A percentile compares a stretch with the other conserved stretches of the same genome.
These are phyloP conservation scores for Sebastes matsubarae DNA, from an alignment of 2,797 vertebrate species.

Conservation along the genomic window DNA sequence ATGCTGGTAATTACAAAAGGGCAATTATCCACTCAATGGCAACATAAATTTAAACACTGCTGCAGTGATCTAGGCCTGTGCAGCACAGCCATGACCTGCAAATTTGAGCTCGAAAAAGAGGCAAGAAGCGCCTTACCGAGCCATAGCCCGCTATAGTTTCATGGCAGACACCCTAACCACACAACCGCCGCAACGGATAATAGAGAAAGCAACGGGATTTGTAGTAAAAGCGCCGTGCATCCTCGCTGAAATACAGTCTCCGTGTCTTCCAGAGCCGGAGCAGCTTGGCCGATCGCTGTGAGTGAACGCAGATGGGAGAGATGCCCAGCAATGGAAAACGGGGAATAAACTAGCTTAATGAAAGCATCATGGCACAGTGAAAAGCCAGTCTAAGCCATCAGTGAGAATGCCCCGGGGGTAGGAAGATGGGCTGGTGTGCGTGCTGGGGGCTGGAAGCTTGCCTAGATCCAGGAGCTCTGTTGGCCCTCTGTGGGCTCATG, in stretches of 20 bases:
- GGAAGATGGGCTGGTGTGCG: slow-evolving; percentile 85
- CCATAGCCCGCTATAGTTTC: slow-evolving; percentile 40
- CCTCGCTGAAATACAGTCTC: slow-evolving; percentile 50
- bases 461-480: slow-evolving; percentile 71
- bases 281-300: slow-evolving; percentile 65
- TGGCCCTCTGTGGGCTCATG: slow-evolving; percentile 61
- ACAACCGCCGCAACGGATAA: slow-evolving; percentile 42
- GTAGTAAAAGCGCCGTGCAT: slow-evolving; percentile 58
- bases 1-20: slow-evolving; percentile 33
- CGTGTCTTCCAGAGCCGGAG: slow-evolving; percentile 58
- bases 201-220: slow-evolving; percentile 54
- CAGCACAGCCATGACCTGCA: slow-evolving; percentile 29
- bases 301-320: slow-evolving; percentile 80
- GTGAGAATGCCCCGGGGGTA: slow-evolving; percentile 79
- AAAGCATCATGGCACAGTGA: slow-evolving; percentile 83
- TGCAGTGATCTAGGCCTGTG: slow-evolving; percentile 3
- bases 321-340: slow-evolving; percentile 83
- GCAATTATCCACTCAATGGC: slow-evolving; percentile 32
- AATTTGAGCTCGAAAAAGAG: background rate
- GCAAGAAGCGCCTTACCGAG: slow-evolving; percentile 17
- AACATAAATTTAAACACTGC: slow-evolving; percentile 10
- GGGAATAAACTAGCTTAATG: slow-evolving; percentile 83
- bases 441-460: slow-evolving; percentile 81
- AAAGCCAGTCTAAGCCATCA: slow-evolving; percentile 79
- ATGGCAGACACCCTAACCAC: slow-evolving; percentile 55